Percentiles rank a stretch among this genome's conserved stretches.
These are phyloP conservation scores for Litoditis marina DNA, from an alignment of 2,888 invertebrate species.

Conservation along the genomic window DNA sequence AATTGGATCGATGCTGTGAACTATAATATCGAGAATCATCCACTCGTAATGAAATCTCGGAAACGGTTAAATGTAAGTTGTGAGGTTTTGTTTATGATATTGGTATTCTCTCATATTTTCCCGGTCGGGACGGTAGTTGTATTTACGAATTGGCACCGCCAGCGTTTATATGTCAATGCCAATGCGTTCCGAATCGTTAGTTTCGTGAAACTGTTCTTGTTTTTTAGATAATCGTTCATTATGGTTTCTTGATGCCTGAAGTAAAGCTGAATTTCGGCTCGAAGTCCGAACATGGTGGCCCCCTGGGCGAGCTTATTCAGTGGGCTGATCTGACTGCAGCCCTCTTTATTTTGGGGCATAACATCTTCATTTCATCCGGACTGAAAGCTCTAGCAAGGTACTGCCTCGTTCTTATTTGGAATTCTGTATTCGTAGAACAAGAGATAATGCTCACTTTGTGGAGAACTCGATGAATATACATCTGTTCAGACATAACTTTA, in stretches of 20 bases:
- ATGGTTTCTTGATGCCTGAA: constrained; percentile 64
- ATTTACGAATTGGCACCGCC: too few species aligned
- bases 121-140: too few species aligned
- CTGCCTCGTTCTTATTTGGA: background rate
- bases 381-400: constrained; percentile 46
- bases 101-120: too few species aligned
- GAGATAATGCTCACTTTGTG: background rate
- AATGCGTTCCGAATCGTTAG: too few species aligned
- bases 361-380: constrained; percentile 64
- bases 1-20: constrained; percentile 18
- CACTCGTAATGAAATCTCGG: constrained; percentile 14
- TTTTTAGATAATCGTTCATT: constrained; percentile 63
- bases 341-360: constrained; percentile 64
- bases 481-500: too few species aligned
- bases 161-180: too few species aligned
- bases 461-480: too few species aligned
- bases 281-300: constrained; percentile 63
- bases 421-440: too few species aligned
- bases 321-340: constrained; percentile 66
- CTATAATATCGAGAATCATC: constrained; percentile 14
- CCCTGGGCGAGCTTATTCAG: constrained; percentile 66
- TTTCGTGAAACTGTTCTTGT: too few species aligned
- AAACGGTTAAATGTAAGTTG: constrained; percentile 2
- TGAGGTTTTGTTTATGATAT: constrained; percentile 3
- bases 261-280: constrained; percentile 64